A percentile compares a stretch with the other conserved stretches of the same genome.
These are phyloP conservation scores for Sebastes matsubarae DNA, from an alignment of 2,797 vertebrate genomes.

Conservation along the genomic window DNA sequence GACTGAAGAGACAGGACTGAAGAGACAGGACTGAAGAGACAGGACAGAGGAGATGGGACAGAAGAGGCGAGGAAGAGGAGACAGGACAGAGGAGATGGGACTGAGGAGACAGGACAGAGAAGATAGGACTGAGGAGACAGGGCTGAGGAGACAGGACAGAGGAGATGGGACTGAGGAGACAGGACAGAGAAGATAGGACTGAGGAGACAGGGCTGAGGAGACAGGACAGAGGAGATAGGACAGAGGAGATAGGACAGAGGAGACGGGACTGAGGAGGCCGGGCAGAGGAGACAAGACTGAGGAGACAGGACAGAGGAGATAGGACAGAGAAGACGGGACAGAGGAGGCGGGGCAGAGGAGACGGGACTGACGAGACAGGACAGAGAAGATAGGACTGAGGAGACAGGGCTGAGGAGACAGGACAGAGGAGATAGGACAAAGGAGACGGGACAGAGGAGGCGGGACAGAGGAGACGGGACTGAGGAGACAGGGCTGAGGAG, in stretches of 20 bases:
- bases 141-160: rapidly evolving
- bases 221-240: neutral
- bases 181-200: neutral
- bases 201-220: neutral
- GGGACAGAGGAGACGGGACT: neutral
- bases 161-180: rapidly evolving
- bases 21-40: rapidly evolving
- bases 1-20: no score
- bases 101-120: rapidly evolving
- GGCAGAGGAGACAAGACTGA: no score
- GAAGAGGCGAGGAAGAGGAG: neutral
- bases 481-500: neutral
- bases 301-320: no score
- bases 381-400: neutral
- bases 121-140: rapidly evolving
- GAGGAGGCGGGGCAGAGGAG: neutral
- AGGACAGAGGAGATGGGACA: rapidly evolving
- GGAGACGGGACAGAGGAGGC: neutral
- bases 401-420: neutral
- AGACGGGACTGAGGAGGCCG: no score
- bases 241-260: no score
- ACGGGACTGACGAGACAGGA: neutral
- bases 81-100: rapidly evolving
- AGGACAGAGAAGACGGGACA: no score
- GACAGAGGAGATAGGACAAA: neutral